These are phyloP conservation scores for Paraescarpia echinospica DNA, from an alignment of 1,140 invertebrate species.

Conservation along the genomic window DNA sequence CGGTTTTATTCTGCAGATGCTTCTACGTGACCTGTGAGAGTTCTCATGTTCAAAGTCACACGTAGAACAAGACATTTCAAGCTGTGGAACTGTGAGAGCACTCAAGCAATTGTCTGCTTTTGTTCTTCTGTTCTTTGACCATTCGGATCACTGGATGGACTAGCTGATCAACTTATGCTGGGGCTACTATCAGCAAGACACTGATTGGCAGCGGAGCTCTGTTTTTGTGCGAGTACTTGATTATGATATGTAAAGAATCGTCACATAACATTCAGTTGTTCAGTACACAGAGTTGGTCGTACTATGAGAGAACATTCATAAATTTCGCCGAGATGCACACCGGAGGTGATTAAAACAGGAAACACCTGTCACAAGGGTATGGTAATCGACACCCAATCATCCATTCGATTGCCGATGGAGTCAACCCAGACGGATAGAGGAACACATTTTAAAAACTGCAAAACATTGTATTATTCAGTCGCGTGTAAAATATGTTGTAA, in stretches of 20 bases:
- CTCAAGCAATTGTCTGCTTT: background rate
- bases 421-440: too few species aligned
- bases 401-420: too few species aligned
- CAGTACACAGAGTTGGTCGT: background rate
- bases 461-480: too few species aligned
- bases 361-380: too few species aligned
- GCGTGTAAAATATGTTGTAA: too few species aligned
- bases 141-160: background rate
- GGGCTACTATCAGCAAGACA: background rate
- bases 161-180: background rate
- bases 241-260: background rate
- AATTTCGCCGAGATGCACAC: background rate
- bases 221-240: background rate
- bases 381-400: too few species aligned
- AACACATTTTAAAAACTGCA: too few species aligned
- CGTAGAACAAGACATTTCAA: background rate
- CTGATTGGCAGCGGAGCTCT: background rate
- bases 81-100: background rate
- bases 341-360: background rate
- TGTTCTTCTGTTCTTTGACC: background rate
- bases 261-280: background rate
- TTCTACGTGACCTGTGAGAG: background rate
- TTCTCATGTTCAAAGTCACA: background rate
- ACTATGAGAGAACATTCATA: background rate
- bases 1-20: background rate